A percentile compares a stretch with the other conserved stretches of the same genome.
These are phyloP conservation scores for Macrophya alboannulata DNA, from an alignment of 2,888 invertebrate genomes.

Conservation along the genomic window DNA sequence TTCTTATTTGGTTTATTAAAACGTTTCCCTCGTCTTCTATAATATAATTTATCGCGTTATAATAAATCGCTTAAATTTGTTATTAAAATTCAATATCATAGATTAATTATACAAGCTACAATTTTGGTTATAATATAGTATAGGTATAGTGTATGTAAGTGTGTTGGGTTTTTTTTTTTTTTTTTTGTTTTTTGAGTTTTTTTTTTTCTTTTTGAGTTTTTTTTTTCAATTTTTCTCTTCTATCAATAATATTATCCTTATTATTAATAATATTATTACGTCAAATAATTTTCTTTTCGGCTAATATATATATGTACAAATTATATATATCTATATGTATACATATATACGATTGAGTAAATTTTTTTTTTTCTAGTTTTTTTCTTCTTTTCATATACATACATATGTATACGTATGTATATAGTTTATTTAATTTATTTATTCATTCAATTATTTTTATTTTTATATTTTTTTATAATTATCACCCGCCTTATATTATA, in stretches of 20 bases:
- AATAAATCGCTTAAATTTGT: background rate
- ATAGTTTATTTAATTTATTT: background rate
- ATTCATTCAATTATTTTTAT: background rate
- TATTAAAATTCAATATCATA: constrained; percentile 20
- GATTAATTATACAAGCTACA: constrained; percentile 21
- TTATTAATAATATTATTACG: constrained; percentile 5
- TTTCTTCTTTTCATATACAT: constrained; percentile 48
- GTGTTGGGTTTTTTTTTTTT: background rate
- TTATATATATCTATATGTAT: background rate
- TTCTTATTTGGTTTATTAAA: background rate
- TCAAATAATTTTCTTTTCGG: background rate
- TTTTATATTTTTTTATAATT: constrained; percentile 43
- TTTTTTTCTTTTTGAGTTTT: background rate
- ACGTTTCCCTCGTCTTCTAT: background rate
- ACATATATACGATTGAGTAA: constrained; percentile 13
- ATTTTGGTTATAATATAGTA: constrained; percentile 27
- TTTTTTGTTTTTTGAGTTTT: background rate
- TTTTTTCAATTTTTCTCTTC: background rate
- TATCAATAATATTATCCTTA: background rate
- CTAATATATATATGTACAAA: constrained; percentile 29
- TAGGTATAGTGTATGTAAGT: background rate
- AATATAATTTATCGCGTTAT: background rate
- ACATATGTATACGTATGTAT: constrained; percentile 16
- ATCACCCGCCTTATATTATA: constrained; percentile 42
- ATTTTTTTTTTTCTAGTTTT: background rate